Base-by-base conservation (phyloP, 2,113 vertebrate genomes). In the Himantopus leucocephalus region DNA sequence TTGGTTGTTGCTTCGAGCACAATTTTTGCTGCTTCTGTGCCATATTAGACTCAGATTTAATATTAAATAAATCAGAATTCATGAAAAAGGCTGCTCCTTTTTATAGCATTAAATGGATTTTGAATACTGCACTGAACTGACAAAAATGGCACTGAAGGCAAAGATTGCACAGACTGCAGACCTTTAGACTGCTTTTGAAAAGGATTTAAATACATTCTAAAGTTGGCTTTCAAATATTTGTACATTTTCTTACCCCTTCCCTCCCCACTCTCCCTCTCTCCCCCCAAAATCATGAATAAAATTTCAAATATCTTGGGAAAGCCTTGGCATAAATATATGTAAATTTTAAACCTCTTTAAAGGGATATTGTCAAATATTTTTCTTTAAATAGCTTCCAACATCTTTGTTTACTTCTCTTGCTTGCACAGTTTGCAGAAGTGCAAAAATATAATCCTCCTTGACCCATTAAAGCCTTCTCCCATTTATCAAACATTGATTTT, bases 151-250 rank as follows among this genome's bases (percentile, higher is more conserved):
- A 87, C 94, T 32, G 48, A 60, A 97, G 90, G 97, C 80, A 72
- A 53, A 2, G 20, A 90, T 58, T 91, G 88, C 66, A 58, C 76
- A 94, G 94, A 82, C 95, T 94, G 84, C 79, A 72, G 72, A 67
- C 81, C 95, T 98, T 98, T 96, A 75, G 76, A 64, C 45, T 90
- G 45, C n/a, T 11, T 91, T 89, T 73, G 92, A 94, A 97, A 97
- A 83, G 89, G 82, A 88, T 86, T 97, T 94, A 96, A 76, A 97
- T 77, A 37, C 71, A 60, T 95, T 96, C 52, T 62, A 62, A 94
- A 96, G n/a, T 43, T 92, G n/a, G 14, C n/a, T 96, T 96, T 97
- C 82, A 71, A 94, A 92, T 95, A 92, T 87, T 96, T 97, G 35
- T 94, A 1, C 76, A 74, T 94, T 96, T 91, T 92, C 73, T 93